These are phyloP conservation scores for Microtus pennsylvanicus DNA, from an alignment of 2,113 vertebrate species.

Conservation along the genomic window DNA sequence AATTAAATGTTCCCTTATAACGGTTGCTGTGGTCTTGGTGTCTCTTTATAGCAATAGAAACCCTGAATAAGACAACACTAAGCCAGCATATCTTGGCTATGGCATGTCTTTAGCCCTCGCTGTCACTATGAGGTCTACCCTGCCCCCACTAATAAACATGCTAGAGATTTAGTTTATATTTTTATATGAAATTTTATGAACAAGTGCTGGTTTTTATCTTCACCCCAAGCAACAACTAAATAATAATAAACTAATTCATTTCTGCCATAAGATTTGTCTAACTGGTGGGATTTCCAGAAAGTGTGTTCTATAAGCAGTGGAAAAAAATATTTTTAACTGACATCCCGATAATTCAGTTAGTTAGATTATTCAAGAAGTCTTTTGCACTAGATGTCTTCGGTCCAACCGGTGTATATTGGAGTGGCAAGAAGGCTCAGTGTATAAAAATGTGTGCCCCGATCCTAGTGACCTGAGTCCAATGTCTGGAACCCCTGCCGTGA, in stretches of 20 bases:
- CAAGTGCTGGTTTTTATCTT: not conserved
- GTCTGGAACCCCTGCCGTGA: not conserved
- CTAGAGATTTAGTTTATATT: slow-evolving; percentile 19
- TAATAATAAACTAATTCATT: not conserved
- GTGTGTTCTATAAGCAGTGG: not conserved
- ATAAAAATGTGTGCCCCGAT: not conserved
- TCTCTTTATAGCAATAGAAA: too few relatives aligned
- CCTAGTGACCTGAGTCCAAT: not conserved
- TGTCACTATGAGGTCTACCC: not conserved
- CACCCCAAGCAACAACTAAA: not conserved
- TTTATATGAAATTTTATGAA: slow-evolving; percentile 16
- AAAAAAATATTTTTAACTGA: not conserved
- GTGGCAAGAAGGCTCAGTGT: too few relatives aligned
- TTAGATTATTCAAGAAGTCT: not conserved
- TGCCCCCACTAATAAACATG: not conserved
- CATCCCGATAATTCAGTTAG: not conserved
- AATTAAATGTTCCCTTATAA: too few relatives aligned
- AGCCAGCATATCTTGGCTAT: not conserved
- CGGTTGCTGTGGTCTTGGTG: too few relatives aligned
- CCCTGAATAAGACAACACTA: not conserved
- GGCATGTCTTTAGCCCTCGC: not conserved
- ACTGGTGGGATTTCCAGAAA: not conserved
- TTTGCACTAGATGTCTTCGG: not conserved
- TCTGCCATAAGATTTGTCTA: not conserved
- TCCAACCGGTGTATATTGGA: not conserved